phyloP scores from a whole-genome alignment of 2,797 vertebrate species.

The Phoebastria nigripes region DNA sequence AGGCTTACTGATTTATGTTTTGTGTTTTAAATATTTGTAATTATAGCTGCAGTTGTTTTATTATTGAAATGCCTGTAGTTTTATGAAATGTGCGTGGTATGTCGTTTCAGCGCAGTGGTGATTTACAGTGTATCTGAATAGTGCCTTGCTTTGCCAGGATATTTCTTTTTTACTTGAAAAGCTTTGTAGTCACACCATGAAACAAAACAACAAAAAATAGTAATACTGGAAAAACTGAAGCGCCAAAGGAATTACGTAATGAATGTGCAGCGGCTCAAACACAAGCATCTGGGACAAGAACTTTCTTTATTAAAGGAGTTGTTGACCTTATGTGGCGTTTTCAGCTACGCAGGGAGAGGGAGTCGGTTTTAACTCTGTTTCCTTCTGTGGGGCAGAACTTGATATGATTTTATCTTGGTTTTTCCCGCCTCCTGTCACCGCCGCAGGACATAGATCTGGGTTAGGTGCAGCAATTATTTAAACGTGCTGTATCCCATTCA shows the following conservation, averaged over 20 bases:
- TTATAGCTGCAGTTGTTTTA: background rate
- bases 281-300: background rate
- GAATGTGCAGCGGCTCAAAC: background rate
- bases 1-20: background rate
- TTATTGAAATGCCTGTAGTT: background rate
- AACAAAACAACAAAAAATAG: background rate
- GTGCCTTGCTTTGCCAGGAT: background rate
- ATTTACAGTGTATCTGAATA: background rate
- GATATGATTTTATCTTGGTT: background rate
- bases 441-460: background rate
- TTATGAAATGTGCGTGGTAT: background rate
- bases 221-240: background rate
- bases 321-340: background rate
- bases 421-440: accelerated
- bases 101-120: background rate
- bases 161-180: background rate
- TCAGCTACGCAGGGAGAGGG: background rate
- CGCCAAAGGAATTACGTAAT: background rate
- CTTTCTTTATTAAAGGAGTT: background rate
- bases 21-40: background rate
- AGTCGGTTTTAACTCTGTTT: background rate
- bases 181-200: background rate
- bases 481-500: accelerated
- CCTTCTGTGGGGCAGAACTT: background rate
- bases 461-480: background rate